Percentiles rank a stretch among this genome's conserved stretches.
These are phyloP conservation scores for Carterocephalus palaemon DNA, from an alignment of 2,888 invertebrate genomes.

Conservation along the genomic window DNA sequence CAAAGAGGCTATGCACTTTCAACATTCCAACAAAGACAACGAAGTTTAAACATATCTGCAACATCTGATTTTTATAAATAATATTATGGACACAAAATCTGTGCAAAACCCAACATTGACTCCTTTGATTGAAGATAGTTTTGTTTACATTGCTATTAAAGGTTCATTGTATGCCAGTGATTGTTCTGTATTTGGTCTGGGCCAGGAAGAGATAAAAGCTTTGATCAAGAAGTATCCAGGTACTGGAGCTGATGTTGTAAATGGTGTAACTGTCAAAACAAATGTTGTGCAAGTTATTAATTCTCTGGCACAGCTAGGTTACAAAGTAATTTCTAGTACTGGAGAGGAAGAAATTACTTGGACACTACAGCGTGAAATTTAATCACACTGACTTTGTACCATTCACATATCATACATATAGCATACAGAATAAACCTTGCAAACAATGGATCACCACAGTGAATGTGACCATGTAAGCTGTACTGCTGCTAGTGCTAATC, in stretches of 20 bases:
- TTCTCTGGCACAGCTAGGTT: conserved; percentile 86
- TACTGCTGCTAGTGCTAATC: conserved; percentile 47
- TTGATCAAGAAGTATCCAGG: conserved; percentile 84
- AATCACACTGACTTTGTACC: conserved; percentile 49
- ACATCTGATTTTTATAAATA: conserved; percentile 27
- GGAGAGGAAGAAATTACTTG: conserved; percentile 90
- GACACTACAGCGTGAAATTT: conserved; percentile 89
- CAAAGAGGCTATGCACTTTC: conserved; percentile 77
- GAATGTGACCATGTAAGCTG: conserved; percentile 59
- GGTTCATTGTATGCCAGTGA: conserved; percentile 87
- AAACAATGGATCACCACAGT: conserved; percentile 54
- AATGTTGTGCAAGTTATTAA: conserved; percentile 85
- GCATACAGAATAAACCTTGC: conserved; percentile 26
- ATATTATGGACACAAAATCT: conserved; percentile 63
- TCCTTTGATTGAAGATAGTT: conserved; percentile 73
- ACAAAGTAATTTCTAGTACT: conserved; percentile 86
- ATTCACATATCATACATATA: not conserved
- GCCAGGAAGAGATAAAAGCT: conserved; percentile 83
- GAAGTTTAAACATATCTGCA: conserved; percentile 55
- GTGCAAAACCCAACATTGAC: conserved; percentile 46
- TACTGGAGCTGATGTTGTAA: conserved; percentile 81
- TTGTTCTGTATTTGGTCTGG: conserved; percentile 87
- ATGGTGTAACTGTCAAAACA: conserved; percentile 85
- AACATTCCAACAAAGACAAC: conserved; percentile 67
- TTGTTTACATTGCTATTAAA: conserved; percentile 87